A percentile compares a stretch with the other conserved stretches of the same genome.
phyloP scores from a whole-genome alignment of 92 coral and sea anemone genomes.

The Desmophyllum pertusum region DNA sequence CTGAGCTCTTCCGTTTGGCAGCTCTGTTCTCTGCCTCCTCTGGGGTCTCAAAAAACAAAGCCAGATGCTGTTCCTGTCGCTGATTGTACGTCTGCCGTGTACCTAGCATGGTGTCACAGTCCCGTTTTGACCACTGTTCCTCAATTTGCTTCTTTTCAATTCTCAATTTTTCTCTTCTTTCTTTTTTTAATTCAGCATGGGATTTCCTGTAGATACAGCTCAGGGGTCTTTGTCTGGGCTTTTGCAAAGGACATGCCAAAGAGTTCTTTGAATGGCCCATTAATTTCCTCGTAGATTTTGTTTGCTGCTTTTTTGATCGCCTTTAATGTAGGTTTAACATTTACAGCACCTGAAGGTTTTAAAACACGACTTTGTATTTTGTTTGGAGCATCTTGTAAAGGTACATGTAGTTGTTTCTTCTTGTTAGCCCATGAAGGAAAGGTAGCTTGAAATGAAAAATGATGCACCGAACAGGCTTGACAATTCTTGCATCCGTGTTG shows the following conservation, averaged over 20 bases:
- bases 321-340: conserved; percentile 1
- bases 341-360: conserved; percentile 2
- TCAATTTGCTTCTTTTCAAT: conserved; percentile 8
- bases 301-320: conserved; percentile 32
- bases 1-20: neutral
- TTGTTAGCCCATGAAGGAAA: neutral
- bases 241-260: conserved; percentile 44
- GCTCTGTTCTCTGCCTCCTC: conserved; percentile 27
- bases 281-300: conserved; percentile 36
- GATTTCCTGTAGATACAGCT: conserved; percentile 15
- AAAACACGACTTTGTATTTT: neutral
- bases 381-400: neutral
- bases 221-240: conserved; percentile 43
- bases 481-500: conserved; percentile 10
- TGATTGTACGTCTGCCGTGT: conserved; percentile 26
- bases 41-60: conserved; percentile 12
- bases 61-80: conserved; percentile 34
- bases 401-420: neutral
- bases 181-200: conserved; percentile 32
- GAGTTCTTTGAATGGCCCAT: conserved; percentile 37
- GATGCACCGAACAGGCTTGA: conserved; percentile 7
- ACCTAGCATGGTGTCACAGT: conserved; percentile 28
- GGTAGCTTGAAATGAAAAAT: neutral
- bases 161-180: conserved; percentile 34
- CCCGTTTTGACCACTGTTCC: conserved; percentile 8